phyloP scores from a whole-genome alignment of 64 coral and sea anemone species.

The Catalaphyllia jardinei region DNA sequence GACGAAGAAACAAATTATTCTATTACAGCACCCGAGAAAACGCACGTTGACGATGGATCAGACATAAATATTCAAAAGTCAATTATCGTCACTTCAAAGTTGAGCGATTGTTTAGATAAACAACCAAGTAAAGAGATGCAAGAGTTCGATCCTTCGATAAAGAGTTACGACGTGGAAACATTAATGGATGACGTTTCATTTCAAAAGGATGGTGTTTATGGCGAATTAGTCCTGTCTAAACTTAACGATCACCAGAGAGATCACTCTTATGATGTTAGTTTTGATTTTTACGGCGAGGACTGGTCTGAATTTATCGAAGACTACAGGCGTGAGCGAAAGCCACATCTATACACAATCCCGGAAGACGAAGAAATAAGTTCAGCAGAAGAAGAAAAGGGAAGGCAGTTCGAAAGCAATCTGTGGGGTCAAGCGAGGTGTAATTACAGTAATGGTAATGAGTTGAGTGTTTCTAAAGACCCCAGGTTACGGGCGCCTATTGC shows the following conservation, averaged over 20 bases:
- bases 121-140: not conserved
- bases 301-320: slow-evolving; percentile 34
- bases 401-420: not conserved
- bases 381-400: not conserved
- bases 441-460: not conserved
- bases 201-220: slow-evolving; percentile 46
- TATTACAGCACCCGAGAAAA: not conserved
- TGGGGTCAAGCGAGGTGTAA: not conserved
- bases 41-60: not conserved
- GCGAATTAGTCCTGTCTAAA: slow-evolving; percentile 29
- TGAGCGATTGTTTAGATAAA: slow-evolving; percentile 34
- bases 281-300: slow-evolving; percentile 3
- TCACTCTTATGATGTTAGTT: not conserved
- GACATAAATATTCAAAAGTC: slow-evolving; percentile 14
- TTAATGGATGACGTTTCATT: slow-evolving; percentile 24
- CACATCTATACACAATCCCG: slow-evolving; percentile 23
- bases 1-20: not conserved
- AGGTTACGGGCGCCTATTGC: slow-evolving; percentile 5
- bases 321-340: not conserved
- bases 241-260: slow-evolving; percentile 11
- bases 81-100: not conserved
- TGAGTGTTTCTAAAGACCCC: not conserved
- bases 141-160: not conserved
- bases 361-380: slow-evolving; percentile 28
- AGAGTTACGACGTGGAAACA: slow-evolving; percentile 32